Conservation (phyloP, 2,113 vertebrate species). For the Dromaius novaehollandiae region DNA sequence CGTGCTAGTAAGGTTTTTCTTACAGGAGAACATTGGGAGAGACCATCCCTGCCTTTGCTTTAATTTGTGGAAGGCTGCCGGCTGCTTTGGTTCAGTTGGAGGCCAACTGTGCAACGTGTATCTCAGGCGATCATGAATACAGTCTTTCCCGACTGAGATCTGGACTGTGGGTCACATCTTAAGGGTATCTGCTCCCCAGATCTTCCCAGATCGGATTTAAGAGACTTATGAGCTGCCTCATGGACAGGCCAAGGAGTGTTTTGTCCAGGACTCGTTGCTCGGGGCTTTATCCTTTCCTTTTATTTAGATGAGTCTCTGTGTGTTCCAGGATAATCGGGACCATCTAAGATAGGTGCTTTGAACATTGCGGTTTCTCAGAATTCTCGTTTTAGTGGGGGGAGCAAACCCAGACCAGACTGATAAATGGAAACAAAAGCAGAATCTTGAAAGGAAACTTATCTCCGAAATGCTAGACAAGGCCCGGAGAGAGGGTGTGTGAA, state of each 20-base stretch:
- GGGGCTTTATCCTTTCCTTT: background rate
- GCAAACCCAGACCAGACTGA: background rate
- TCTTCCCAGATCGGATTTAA: background rate
- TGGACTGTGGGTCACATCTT: background rate
- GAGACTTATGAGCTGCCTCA: background rate
- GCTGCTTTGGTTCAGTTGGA: background rate
- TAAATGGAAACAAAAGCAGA: conserved; percentile 24
- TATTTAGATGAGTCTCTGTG: background rate
- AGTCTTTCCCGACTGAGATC: background rate
- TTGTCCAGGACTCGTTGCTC: background rate
- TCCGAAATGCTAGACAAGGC: background rate
- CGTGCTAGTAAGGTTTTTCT: background rate
- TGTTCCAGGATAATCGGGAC: background rate
- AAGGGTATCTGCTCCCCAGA: background rate
- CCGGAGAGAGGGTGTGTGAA: background rate
- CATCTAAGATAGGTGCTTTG: background rate
- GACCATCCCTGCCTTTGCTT: background rate
- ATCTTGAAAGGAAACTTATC: conserved; percentile 34
- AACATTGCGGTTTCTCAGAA: background rate
- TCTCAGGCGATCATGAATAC: fast-evolving
- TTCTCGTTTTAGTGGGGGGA: background rate
- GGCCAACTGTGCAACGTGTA: background rate
- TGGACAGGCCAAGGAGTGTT: background rate
- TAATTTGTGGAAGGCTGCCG: background rate
- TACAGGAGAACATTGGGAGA: background rate